These are phyloP conservation scores for Phyllostomus hastatus DNA, from an alignment of 2,113 vertebrate genomes.

Conservation along the genomic window DNA sequence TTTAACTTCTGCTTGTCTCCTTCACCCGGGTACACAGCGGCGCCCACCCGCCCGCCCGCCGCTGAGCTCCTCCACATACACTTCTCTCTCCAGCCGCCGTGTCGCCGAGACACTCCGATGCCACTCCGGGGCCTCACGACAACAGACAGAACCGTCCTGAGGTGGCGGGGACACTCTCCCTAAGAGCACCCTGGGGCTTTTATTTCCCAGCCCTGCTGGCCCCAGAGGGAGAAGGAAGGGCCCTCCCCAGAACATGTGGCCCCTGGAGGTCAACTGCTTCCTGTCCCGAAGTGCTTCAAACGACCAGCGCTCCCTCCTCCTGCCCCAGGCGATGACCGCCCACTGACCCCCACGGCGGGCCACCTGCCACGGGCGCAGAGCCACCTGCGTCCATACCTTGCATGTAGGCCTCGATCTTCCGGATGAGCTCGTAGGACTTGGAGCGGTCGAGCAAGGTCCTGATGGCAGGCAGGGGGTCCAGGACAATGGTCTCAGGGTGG, in stretches of 20 bases:
- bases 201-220: not conserved
- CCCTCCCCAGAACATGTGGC: not conserved
- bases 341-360: not conserved
- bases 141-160: not conserved
- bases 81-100: not conserved
- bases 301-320: not conserved
- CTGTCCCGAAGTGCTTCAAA: not conserved
- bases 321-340: accelerated
- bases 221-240: not conserved
- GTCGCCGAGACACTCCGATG: not conserved
- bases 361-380: accelerated
- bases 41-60: accelerated
- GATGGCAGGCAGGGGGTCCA: constrained; percentile 97
- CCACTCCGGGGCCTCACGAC: not conserved
- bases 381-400: constrained; percentile 83
- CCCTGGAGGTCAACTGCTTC: not conserved
- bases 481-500: constrained; percentile 97
- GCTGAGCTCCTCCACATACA: not conserved
- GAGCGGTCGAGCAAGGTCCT: constrained; percentile 96
- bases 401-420: constrained; percentile 95
- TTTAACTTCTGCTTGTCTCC: not conserved
- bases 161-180: not conserved
- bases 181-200: not conserved
- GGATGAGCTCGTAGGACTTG: constrained; percentile 98
- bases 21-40: not conserved